Evolutionary conservation across 2,113 vertebrate species (phyloP), one percentile per base, ranked within the genome.

Genomic region (Solea senegalensis): DNA sequence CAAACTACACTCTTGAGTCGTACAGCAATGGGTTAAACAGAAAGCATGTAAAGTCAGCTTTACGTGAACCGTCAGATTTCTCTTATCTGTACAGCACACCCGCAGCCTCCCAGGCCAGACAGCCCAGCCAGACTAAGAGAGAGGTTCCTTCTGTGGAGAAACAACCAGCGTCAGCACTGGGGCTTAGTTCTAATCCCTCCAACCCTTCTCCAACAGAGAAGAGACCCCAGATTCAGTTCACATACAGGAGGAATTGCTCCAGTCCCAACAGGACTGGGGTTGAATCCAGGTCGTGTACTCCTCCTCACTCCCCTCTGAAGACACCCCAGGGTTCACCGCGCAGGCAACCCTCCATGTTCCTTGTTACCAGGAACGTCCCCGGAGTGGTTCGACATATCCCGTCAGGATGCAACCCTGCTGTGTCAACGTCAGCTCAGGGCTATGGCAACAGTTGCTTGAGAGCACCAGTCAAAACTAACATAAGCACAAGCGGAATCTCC

Each of bases 391-490:
- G 85, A 72, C 80, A 81, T 59, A 72, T 81, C 53, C 83, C 88
- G 2, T 70, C 89, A 16, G 89, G 86, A 74, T 66, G 64, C 74
- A 86, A 78, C 81, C 73, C 88, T 59, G 76, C 78, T 62, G 54
- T 74, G 49, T 53, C 41, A 1, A 76, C 85, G 21, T 78, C 90
- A 78, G 86, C 83, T 3, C 89, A 94, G 87, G 92, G 93, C 80
- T 90, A 94, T 76, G 91, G 89, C 68, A 83, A 91, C 72, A 80
- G 91, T 61, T 92, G 93, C 80, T 86, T 93, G 41, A 95, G 96
- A 96, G 94, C 95, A 82, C 94, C 95, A 87, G 90, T 95, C 70
- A 96, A 94, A 91, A 90, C 91, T 77, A 86, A 77, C 65, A 92
- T 93, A 81, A 93, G 90, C 89, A 95, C 93, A 8, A 92, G 81